Conservation (phyloP, 2,888 invertebrate genomes). For the Prosopocoilus inquinatus region DNA sequence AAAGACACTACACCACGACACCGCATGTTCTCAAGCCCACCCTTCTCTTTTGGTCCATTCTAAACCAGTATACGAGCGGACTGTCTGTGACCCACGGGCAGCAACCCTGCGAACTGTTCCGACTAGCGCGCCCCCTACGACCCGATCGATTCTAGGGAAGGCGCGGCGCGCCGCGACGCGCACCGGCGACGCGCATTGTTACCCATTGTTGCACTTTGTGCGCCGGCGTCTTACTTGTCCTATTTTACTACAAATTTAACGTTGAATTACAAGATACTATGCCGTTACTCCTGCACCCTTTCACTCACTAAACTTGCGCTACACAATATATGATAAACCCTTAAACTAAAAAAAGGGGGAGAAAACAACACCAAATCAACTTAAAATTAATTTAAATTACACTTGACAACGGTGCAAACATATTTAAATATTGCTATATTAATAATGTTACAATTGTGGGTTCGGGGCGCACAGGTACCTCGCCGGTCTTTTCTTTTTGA, state of each 20-base stretch:
- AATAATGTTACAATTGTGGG: too few species aligned
- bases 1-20: constrained; percentile 30
- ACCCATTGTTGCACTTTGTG: constrained; percentile 18
- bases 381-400: too few species aligned
- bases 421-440: too few species aligned
- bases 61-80: constrained; percentile 42
- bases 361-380: too few species aligned
- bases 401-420: too few species aligned
- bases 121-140: constrained; percentile 42
- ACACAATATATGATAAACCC: too few species aligned
- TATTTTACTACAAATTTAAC: constrained; percentile 16
- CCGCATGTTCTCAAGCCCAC: constrained; percentile 41
- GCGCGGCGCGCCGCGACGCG: constrained; percentile 44
- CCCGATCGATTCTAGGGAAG: constrained; percentile 46
- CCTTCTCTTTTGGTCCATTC: constrained; percentile 48
- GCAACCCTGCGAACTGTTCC: constrained; percentile 49
- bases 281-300: constrained; percentile 19
- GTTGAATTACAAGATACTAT: constrained; percentile 18
- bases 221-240: constrained; percentile 16
- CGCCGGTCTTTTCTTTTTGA: too few species aligned
- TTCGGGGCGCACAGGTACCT: too few species aligned
- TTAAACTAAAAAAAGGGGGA: too few species aligned
- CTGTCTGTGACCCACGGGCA: constrained; percentile 46
- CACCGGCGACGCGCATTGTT: constrained; percentile 20
- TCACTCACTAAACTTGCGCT: too few species aligned